Conservation (phyloP, 2,797 vertebrate genomes). For the Coracias cyanogaster region DNA sequence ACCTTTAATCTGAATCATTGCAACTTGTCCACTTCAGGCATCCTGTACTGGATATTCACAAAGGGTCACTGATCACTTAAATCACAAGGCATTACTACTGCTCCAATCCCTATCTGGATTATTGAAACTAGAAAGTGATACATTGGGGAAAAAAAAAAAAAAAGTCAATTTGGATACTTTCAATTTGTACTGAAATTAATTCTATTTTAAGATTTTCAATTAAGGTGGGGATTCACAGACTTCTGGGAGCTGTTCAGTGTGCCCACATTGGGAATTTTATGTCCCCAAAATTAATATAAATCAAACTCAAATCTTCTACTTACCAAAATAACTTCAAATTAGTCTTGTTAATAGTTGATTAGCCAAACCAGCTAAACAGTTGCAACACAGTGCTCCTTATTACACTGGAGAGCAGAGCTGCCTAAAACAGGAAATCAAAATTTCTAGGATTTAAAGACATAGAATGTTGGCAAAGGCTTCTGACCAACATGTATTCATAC, state of each 20-base stretch:
- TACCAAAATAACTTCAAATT: conserved; percentile 2
- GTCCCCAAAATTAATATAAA: conserved; percentile 11
- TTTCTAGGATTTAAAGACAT: neutral
- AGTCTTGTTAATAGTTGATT: conserved; percentile 7
- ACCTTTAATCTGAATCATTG: neutral
- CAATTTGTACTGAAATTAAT: neutral
- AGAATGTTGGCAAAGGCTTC: neutral
- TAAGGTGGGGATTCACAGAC: neutral
- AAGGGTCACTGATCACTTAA: neutral
- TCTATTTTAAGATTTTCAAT: neutral
- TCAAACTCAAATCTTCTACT: neutral
- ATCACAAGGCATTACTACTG: neutral
- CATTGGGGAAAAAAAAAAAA: neutral
- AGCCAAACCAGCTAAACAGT: neutral
- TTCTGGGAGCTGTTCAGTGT: neutral
- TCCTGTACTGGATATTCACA: neutral
- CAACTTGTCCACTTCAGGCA: neutral
- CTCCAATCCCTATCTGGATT: neutral
- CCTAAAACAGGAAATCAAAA: neutral
- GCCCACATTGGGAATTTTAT: neutral
- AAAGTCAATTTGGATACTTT: neutral
- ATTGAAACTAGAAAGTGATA: neutral
- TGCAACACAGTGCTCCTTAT: neutral
- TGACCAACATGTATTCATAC: neutral
- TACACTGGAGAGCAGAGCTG: neutral